These are phyloP conservation scores for Drosophila chauvacae DNA, from an alignment of 1,140 invertebrate genomes.

Conservation along the genomic window DNA sequence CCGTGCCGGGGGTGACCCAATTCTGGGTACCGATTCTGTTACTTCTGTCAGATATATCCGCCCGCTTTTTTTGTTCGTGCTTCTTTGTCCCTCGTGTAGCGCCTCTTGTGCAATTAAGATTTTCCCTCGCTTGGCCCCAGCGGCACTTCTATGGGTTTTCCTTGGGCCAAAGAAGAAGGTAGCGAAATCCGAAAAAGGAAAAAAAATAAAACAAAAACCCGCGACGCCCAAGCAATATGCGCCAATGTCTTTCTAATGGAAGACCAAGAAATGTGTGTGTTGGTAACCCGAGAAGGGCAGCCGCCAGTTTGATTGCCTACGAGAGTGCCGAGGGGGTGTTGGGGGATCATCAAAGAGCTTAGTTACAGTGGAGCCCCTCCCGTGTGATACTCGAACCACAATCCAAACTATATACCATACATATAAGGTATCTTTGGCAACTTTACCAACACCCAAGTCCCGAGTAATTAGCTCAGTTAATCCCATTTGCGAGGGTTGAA, in stretches of 20 bases:
- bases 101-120: constrained; percentile 69
- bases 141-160: constrained; percentile 71
- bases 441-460: background rate
- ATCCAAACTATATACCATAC: background rate
- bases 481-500: background rate
- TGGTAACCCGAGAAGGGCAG: constrained; percentile 58
- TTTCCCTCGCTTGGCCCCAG: constrained; percentile 39
- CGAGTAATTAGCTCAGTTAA: background rate
- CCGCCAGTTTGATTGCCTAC: constrained; percentile 59
- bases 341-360: constrained; percentile 29
- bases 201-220: constrained; percentile 9
- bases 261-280: constrained; percentile 74
- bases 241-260: constrained; percentile 81
- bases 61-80: constrained; percentile 4
- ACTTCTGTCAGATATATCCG: constrained; percentile 16
- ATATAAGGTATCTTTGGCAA: background rate
- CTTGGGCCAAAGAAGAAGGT: constrained; percentile 43
- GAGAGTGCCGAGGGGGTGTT: constrained; percentile 6
- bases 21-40: constrained; percentile 4
- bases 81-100: constrained; percentile 5
- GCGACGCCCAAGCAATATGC: background rate
- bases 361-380: constrained; percentile 7
- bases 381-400: background rate
- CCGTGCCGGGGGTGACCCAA: constrained; percentile 2
- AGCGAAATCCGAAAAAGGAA: constrained; percentile 36